Base-by-base conservation (phyloP, 2,888 invertebrate genomes). In the Agonum fuliginosum region DNA sequence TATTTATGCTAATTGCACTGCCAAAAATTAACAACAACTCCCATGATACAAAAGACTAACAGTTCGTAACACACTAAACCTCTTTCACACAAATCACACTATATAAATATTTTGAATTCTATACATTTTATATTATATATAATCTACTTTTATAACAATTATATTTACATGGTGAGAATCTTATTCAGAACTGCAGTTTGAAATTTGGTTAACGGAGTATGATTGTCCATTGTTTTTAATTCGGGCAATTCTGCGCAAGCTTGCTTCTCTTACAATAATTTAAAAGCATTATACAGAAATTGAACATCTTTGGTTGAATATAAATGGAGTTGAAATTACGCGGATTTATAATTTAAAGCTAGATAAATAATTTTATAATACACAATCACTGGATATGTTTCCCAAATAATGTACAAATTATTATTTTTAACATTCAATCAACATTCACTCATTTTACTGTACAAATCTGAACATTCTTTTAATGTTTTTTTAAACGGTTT, bases 231-330 rank as follows among this genome's bases (percentile, higher is more conserved):
- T 54, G 22, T 19, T 67, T 43, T 67, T 67, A 37, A 41, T 69
- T 43, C 37, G 41, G 78, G 82, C 81, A 78, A 80, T 80, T 80
- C 81, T 84, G 83, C 83, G 83, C 82, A 81, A 81, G 81, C 80
- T 78, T 65, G 79, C 80, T 73, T 30, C 67, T 76, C 73, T 77
- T 43, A 12, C 54, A 85, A 86, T 86, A 86, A 86, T 81, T 86
- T 85, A 86, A 75, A 86, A 86, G 86, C 86, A 83, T 85, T 84
- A 84, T 86, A 86, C 86, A 86, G 85, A 85, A 81, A 84, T 84
- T 65, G 85, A 85, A 81, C 83, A 84, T 86, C 86, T 86, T 86
- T 86, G 86, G 86, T 86, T 77, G 70, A 34, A 14, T 62, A 46
- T 10, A 46, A 70, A 46, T 46, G 27, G 5, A 14, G 48, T 8